Base-by-base conservation (phyloP, 2,113 vertebrate species). In the Piaya cayana region DNA sequence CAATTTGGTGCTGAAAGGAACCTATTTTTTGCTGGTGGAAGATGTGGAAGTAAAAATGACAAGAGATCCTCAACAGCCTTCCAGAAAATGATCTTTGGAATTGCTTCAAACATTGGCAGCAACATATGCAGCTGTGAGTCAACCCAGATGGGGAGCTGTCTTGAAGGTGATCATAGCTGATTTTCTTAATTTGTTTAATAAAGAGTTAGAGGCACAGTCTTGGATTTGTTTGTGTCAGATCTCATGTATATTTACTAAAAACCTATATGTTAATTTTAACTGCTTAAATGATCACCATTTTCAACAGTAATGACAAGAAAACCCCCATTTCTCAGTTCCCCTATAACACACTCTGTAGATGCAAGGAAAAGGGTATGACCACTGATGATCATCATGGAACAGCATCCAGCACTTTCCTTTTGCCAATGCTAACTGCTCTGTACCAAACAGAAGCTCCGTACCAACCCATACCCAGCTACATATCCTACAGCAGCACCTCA, bases 301-400 rank as follows among this genome's bases (percentile, higher is more conserved):
- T 84, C 47, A 92, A 79, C 5, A 70, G 36, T 3, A n/a, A 43
- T 17, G n/a, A 29, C 17, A 32, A n/a, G 27, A 49, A 25, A 2
- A 53, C 50, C 49, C 27, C 14, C 17, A 29, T 56, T 86, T 52
- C 34, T 65, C 26, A 5, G 34, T 9, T 78, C 29, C 23, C 34
- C 6, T 23, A 7, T 15, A 67, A 37, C 10, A 50, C 16, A 20
- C 26, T 49, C 43, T 12, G 29, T 17, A 49, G 37, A 5, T 47
- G 56, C 34, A 91, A 43, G 37, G 39, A 64, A 64, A 80, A 17
- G 50, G n/a, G 15, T 10, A 36, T 1, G 2, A 53, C 18, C n/a
- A 21, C 21, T 0, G 2, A 20, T 36, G 27, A 36, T 22, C 8
- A 43, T 1, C 3, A 0, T 12, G 56, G 53, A 49, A 37, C 36